These are phyloP conservation scores for Coelopa frigida DNA, from an alignment of 1,140 invertebrate species.

Conservation along the genomic window DNA sequence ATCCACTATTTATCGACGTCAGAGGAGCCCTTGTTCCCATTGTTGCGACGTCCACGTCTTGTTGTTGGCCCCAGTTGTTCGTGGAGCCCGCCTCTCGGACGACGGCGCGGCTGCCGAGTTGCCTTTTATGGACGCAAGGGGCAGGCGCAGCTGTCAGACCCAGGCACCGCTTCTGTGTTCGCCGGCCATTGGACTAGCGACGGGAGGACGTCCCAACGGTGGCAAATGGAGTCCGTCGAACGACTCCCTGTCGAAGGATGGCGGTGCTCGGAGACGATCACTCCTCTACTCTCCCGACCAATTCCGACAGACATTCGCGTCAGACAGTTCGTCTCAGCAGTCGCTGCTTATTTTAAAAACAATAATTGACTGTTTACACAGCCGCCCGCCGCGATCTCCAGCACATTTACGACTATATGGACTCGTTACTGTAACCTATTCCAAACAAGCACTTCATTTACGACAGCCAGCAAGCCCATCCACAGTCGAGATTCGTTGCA, in stretches of 20 bases:
- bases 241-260: background rate
- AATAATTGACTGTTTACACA: slow-evolving; percentile 17
- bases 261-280: too few species aligned
- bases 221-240: too few species aligned
- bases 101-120: background rate
- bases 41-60: too few species aligned
- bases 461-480: too few species aligned
- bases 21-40: too few species aligned
- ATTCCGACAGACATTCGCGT: background rate
- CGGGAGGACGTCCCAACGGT: background rate
- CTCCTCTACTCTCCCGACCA: too few species aligned
- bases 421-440: slow-evolving; percentile 10
- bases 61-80: too few species aligned
- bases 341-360: slow-evolving; percentile 15
- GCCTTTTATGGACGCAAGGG: background rate
- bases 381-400: slow-evolving; percentile 11
- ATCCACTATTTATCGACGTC: background rate
- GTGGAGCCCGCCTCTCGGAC: background rate
- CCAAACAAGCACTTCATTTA: slow-evolving; percentile 13
- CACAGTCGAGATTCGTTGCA: too few species aligned
- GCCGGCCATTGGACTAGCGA: background rate
- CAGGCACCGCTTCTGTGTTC: too few species aligned
- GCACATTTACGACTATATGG: slow-evolving; percentile 14
- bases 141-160: slow-evolving; percentile 12
- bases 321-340: background rate